These are phyloP conservation scores for Anser brachyrhynchus DNA, from an alignment of 2,113 vertebrate species.

Conservation along the genomic window DNA sequence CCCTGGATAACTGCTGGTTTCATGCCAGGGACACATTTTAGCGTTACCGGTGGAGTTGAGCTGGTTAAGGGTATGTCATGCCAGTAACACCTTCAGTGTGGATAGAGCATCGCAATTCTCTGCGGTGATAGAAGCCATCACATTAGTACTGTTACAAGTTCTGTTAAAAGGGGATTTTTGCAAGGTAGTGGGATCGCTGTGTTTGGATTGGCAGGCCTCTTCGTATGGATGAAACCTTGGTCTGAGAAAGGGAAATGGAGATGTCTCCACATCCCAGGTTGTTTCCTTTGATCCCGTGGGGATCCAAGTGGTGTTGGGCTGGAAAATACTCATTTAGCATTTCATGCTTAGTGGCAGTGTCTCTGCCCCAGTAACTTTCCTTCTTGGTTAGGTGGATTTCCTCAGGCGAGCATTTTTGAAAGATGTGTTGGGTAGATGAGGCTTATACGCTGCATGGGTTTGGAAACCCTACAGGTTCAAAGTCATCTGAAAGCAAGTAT, in stretches of 20 bases:
- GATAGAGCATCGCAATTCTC: background rate
- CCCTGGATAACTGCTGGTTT: background rate
- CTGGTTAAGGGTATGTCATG: fast-evolving
- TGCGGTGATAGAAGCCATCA: background rate
- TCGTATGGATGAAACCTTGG: background rate
- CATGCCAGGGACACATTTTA: background rate
- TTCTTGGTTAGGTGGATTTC: background rate
- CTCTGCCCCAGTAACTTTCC: background rate
- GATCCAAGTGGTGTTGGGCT: background rate
- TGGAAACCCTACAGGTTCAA: background rate
- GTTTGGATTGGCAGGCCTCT: background rate
- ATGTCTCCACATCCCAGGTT: background rate
- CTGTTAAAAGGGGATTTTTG: too few relatives aligned
- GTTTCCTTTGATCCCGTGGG: background rate
- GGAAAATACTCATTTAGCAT: background rate
- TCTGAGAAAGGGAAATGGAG: background rate
- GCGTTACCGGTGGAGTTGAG: background rate
- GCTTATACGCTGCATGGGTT: background rate
- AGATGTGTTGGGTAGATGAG: background rate
- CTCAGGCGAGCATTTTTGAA: background rate
- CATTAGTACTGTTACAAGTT: fast-evolving
- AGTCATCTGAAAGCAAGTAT: background rate
- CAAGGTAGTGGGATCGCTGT: background rate
- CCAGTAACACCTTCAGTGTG: background rate
- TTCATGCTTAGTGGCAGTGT: background rate